phyloP scores from a whole-genome alignment of 2,113 vertebrate genomes.

The Chlamydotis undulata region DNA sequence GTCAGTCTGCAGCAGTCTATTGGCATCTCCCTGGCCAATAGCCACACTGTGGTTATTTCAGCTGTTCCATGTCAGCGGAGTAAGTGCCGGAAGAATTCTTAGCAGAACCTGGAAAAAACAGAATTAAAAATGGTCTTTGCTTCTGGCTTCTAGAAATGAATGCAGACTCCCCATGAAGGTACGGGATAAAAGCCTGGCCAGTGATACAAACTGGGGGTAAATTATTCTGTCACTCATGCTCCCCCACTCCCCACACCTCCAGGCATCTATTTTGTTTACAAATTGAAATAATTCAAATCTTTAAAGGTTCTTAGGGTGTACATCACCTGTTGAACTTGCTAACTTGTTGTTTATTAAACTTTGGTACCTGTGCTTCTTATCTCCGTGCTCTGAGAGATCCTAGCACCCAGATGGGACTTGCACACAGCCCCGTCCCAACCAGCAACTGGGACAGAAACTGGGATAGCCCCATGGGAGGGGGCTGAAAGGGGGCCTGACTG shows the following conservation, averaged over 20 bases:
- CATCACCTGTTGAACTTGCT: neutral
- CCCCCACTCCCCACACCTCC: too few species aligned
- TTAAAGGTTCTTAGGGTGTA: neutral
- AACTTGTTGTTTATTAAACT: neutral
- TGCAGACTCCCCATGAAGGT: neutral
- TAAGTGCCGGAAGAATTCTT: neutral
- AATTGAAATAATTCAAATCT: neutral
- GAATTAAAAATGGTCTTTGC: neutral
- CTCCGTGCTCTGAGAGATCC: fast-evolving
- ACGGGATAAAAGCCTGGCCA: neutral
- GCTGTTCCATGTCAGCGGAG: neutral
- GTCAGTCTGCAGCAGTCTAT: neutral
- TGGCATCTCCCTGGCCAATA: fast-evolving
- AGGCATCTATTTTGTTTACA: neutral
- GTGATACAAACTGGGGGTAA: neutral
- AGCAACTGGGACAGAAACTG: neutral
- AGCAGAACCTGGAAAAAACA: neutral
- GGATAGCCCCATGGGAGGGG: neutral
- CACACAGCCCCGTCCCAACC: neutral
- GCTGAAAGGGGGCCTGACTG: neutral
- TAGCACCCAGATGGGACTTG: neutral
- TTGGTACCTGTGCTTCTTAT: neutral
- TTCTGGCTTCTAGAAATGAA: neutral
- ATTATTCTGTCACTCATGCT: neutral
- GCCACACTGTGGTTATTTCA: neutral